Conservation (phyloP, 2,888 invertebrate genomes). For the Lithosia quadra region DNA sequence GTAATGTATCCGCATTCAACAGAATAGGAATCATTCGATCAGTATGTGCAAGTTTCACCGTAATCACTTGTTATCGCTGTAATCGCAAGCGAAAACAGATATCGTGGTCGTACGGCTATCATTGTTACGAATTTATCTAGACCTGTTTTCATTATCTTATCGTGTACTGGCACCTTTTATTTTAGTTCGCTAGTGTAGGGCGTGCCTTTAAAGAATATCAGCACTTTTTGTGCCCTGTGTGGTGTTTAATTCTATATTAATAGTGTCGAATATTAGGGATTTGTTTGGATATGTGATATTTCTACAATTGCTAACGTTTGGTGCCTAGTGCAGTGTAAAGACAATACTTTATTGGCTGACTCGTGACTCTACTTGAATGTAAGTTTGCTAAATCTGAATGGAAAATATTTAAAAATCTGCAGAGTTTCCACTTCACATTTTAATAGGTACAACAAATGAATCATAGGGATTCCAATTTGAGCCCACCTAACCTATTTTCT, state of each 20-base stretch:
- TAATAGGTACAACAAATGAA: not conserved
- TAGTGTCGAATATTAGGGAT: conserved; percentile 16
- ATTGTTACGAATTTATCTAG: conserved; percentile 83
- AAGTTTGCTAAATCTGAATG: conserved; percentile 32
- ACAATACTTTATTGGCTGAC: not conserved
- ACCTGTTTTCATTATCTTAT: conserved; percentile 86
- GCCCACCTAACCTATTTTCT: too few species aligned
- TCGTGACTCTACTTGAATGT: conserved; percentile 49
- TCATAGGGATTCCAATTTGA: too few species aligned
- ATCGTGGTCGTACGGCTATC: conserved; percentile 68
- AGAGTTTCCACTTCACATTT: not conserved
- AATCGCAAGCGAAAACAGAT: conserved; percentile 79
- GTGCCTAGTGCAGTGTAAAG: conserved; percentile 34
- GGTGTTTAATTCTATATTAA: conserved; percentile 27
- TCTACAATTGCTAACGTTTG: conserved; percentile 22
- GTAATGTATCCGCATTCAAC: conserved; percentile 10
- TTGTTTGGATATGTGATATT: conserved; percentile 38
- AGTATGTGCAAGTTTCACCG: conserved; percentile 54
- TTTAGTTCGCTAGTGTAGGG: conserved; percentile 71
- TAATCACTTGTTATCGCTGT: conserved; percentile 75
- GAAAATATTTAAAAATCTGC: not conserved
- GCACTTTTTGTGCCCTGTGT: conserved; percentile 37
- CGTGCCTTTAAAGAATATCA: conserved; percentile 55
- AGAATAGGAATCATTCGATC: conserved; percentile 32
- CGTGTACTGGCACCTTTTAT: conserved; percentile 77